Conservation (phyloP, 2,888 invertebrate species). For the Leucophenga maculata region DNA sequence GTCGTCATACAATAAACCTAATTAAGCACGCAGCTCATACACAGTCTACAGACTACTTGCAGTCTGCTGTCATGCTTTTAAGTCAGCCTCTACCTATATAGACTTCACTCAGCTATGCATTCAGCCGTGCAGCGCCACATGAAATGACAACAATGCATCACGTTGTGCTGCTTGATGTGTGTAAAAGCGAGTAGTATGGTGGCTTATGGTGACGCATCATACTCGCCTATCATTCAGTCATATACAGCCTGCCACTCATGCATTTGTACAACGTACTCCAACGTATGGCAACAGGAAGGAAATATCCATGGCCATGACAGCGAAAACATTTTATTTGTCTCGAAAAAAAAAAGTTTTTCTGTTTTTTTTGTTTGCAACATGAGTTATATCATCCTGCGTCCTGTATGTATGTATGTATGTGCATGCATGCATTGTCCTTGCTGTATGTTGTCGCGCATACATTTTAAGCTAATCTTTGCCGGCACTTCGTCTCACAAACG, state of each 20-base stretch:
- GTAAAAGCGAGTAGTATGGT: too few species aligned
- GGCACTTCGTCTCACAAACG: not conserved
- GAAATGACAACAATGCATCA: slow-evolving; percentile 11
- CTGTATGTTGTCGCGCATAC: not conserved
- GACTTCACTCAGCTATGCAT: not conserved
- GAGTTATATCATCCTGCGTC: not conserved
- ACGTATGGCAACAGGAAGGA: slow-evolving; percentile 15
- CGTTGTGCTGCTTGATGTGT: too few species aligned
- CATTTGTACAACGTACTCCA: not conserved
- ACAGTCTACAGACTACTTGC: not conserved
- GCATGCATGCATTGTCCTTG: too few species aligned
- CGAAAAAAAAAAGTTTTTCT: slow-evolving; percentile 34
- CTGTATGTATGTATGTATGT: slow-evolving; percentile 13
- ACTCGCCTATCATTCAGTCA: not conserved
- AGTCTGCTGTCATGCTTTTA: not conserved
- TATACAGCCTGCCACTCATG: not conserved
- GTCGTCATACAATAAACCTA: slow-evolving; percentile 45
- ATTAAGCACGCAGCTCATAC: slow-evolving; percentile 53
- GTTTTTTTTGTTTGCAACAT: not conserved
- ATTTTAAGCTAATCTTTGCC: slow-evolving; percentile 14
- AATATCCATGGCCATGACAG: slow-evolving; percentile 22
- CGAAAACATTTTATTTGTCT: slow-evolving; percentile 29
- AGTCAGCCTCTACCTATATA: not conserved
- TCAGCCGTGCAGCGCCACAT: slow-evolving; percentile 1
- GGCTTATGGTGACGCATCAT: too few species aligned